phyloP scores from a whole-genome alignment of 2,797 vertebrate species.

The Pseudocheirus occidentalis region DNA sequence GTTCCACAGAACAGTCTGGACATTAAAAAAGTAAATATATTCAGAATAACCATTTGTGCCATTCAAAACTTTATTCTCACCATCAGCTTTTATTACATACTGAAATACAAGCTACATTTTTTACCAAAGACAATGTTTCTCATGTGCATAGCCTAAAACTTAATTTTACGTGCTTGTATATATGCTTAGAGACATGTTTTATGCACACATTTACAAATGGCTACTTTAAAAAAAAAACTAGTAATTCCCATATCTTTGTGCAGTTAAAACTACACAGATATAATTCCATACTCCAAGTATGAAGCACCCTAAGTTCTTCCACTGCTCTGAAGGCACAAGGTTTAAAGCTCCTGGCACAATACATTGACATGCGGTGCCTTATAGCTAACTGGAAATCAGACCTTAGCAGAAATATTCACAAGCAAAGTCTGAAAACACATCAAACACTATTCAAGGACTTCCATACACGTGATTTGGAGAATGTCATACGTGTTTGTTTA shows the following conservation, averaged over 20 bases:
- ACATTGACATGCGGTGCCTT: background rate
- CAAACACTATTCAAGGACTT: conserved; percentile 30
- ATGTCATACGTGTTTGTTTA: background rate
- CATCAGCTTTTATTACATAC: conserved; percentile 62
- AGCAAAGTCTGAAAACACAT: conserved; percentile 14
- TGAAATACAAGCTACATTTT: conserved; percentile 63
- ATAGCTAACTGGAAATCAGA: background rate
- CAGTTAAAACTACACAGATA: background rate
- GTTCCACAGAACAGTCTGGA: conserved; percentile 35
- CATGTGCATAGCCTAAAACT: conserved; percentile 12
- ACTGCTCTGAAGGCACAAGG: conserved; percentile 32
- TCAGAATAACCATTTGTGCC: conserved; percentile 51
- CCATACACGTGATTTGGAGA: background rate
- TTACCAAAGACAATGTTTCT: conserved; percentile 60
- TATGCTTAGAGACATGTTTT: conserved; percentile 36
- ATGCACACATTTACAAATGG: conserved; percentile 36
- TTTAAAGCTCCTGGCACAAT: conserved; percentile 27
- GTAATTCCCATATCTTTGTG: background rate
- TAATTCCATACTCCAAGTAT: background rate
- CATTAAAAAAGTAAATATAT: conserved; percentile 39
- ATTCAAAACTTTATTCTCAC: conserved; percentile 56
- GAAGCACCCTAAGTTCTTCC: background rate
- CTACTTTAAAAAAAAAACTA: conserved; percentile 49
- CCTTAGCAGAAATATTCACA: conserved; percentile 39
- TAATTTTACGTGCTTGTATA: conserved; percentile 30